Conservation (phyloP, 2,888 invertebrate genomes). For the Ellobium chinense region DNA sequence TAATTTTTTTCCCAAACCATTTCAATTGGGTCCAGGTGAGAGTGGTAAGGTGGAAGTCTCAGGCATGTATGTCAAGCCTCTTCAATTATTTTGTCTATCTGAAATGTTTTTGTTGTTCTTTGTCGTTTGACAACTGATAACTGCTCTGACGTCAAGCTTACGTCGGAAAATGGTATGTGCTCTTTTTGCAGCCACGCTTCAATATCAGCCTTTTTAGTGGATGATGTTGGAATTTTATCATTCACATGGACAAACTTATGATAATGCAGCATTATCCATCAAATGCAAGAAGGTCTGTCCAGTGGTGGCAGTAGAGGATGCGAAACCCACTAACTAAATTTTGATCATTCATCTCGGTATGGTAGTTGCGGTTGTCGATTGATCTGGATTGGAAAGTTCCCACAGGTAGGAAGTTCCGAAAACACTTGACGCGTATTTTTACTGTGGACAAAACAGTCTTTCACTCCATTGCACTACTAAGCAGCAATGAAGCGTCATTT, state of each 20-base stretch:
- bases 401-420: no score
- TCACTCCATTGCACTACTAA: no score
- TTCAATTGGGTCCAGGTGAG: background rate
- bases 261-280: background rate
- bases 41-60: background rate
- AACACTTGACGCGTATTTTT: no score
- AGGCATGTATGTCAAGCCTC: background rate
- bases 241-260: background rate
- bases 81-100: background rate
- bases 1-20: background rate
- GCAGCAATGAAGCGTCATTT: no score
- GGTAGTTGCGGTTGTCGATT: background rate
- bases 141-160: no score
- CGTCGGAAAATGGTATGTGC: background rate
- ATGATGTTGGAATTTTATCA: background rate
- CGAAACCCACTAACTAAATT: background rate
- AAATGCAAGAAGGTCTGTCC: background rate
- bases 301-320: background rate
- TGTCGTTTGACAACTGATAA: background rate
- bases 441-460: no score
- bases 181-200: background rate
- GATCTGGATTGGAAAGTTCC: background rate
- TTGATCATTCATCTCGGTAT: background rate
- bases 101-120: background rate
- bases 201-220: background rate